Evolutionary conservation across 2,888 invertebrate genomes (phyloP).

Genomic region (Callinectes sapidus): DNA sequence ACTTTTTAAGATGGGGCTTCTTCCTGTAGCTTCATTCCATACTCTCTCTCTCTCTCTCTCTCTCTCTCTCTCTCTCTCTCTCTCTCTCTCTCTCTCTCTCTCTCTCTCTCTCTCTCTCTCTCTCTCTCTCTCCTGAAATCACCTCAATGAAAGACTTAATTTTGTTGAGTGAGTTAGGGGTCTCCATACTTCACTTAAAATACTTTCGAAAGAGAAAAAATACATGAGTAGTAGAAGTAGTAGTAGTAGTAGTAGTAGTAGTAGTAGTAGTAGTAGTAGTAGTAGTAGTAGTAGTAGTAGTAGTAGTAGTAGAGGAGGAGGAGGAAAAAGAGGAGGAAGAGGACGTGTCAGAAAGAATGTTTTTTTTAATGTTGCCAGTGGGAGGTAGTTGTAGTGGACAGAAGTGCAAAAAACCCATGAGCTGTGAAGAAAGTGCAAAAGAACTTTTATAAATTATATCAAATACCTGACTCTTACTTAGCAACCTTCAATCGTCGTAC

Average conservation of each 20-base stretch:
- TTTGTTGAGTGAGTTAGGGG: not conserved
- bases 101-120: slow-evolving; percentile 44
- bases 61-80: slow-evolving; percentile 43
- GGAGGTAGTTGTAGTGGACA: not conserved
- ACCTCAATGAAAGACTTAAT: not conserved
- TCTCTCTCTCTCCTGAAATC: slow-evolving; percentile 19
- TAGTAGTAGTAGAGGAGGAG: no score
- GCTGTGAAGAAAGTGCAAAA: not conserved
- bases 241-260: no score
- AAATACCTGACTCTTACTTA: no score
- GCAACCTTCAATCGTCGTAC: no score
- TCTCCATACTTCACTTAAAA: not conserved
- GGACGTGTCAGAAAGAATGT: no score
- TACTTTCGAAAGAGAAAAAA: not conserved
- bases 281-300: no score
- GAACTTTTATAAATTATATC: not conserved
- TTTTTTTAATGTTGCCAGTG: no score
- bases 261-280: no score
- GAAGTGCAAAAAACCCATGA: not conserved
- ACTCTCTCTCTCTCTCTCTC: slow-evolving; percentile 48
- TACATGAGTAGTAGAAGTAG: no score
- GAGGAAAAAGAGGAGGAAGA: no score
- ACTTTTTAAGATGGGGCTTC: not conserved
- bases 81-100: slow-evolving; percentile 42
- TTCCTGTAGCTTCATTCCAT: slow-evolving; percentile 1